Evolutionary conservation across 64 coral and sea anemone species (phyloP).

Genomic region (Stichodactyla mertensii): DNA sequence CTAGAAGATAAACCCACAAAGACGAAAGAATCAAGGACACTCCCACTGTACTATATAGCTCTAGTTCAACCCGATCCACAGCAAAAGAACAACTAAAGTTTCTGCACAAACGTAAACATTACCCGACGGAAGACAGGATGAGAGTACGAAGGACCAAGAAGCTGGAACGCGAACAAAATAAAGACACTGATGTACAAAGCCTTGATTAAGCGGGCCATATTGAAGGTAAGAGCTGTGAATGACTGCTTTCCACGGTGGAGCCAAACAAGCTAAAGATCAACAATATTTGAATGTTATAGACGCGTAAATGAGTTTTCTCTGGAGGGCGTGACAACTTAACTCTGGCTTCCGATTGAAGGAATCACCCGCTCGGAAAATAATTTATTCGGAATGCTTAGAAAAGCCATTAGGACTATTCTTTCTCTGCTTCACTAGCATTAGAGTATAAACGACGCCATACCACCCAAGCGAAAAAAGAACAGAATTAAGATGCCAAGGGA

Average conservation of each 20-base stretch:
- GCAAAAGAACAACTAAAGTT: conserved; percentile 17
- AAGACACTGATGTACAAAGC: conserved; percentile 19
- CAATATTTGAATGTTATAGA: not conserved
- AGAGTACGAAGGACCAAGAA: conserved; percentile 30
- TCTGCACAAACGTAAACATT: not conserved
- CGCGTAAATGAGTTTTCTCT: conserved; percentile 7
- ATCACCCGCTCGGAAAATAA: conserved; percentile 17
- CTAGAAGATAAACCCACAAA: not conserved
- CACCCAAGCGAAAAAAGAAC: not conserved
- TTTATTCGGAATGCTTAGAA: conserved; percentile 7
- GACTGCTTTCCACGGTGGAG: not conserved
- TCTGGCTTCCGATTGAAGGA: conserved; percentile 20
- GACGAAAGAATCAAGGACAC: no score
- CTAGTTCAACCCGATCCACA: not conserved
- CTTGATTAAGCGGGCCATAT: conserved; percentile 14
- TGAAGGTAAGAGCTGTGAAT: not conserved
- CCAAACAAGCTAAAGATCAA: not conserved
- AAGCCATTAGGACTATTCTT: not conserved
- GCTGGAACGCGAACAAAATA: conserved; percentile 14
- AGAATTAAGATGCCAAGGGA: not conserved
- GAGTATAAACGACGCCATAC: conserved; percentile 7
- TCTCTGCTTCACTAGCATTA: not conserved
- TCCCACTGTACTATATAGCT: not conserved
- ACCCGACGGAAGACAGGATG: conserved; percentile 16
- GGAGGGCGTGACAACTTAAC: not conserved